These are phyloP conservation scores for Phoenicopterus ruber DNA, from an alignment of 2,113 vertebrate genomes.

Conservation along the genomic window DNA sequence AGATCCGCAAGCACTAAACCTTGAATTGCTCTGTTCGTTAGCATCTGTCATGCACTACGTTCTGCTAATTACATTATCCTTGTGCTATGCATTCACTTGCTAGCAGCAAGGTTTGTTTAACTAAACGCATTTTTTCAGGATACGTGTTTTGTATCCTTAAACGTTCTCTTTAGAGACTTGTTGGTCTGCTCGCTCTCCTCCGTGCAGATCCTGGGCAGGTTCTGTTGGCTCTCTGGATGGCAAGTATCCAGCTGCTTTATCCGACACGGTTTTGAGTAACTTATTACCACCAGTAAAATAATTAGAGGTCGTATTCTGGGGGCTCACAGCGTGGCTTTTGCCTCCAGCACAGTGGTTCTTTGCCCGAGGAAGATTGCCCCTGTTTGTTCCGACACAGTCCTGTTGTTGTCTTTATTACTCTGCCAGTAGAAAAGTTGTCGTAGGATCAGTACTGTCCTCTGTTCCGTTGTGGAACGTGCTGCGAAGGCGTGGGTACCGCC, in stretches of 20 bases:
- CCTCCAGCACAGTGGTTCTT: no score
- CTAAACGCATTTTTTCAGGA: background rate
- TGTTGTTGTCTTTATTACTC: background rate
- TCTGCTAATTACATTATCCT: background rate
- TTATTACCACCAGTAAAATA: background rate
- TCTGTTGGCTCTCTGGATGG: background rate
- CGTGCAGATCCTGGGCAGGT: background rate
- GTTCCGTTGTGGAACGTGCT: background rate
- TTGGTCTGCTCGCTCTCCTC: background rate
- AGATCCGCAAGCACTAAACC: background rate
- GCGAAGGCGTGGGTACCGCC: accelerated
- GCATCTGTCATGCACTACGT: no score
- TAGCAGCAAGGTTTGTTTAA: background rate
- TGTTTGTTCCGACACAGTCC: background rate
- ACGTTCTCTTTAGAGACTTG: background rate
- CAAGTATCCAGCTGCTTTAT: background rate
- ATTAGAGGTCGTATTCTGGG: background rate
- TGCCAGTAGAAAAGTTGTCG: background rate
- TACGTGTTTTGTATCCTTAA: background rate
- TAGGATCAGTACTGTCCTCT: background rate
- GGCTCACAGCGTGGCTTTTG: background rate
- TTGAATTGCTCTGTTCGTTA: background rate
- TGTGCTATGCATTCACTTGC: background rate
- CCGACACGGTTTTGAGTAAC: accelerated
- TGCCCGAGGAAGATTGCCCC: background rate